Evolutionary conservation across 2,113 vertebrate genomes (phyloP), one percentile per base, ranked within the genome.

Genomic region (Neopipo cinnamomea): DNA sequence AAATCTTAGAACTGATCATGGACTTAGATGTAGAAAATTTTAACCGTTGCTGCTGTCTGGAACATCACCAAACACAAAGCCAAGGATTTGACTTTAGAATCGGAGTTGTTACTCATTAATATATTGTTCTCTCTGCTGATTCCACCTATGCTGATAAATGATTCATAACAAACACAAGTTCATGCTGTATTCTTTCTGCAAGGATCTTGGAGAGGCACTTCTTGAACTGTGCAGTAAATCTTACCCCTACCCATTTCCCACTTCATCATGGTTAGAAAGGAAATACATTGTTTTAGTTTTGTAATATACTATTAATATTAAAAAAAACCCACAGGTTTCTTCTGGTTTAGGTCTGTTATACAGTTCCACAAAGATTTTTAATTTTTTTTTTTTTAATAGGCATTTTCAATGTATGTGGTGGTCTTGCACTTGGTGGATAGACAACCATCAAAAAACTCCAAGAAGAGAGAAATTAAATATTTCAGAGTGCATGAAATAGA

Each of bases 131-230:
- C 24, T 71, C 18, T 93, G 14, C 39, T 56, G 39, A 9, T 77
- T 84, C 22, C 44, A 80, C 16, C 15, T 65, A 10, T 10, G 16
- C 10, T 63, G 21, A 83, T 33, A 61, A 91, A 76, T 27, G 3
- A 47, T 68, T 74, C 10, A 18, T 58, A 66, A 22, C 5, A 83
- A 83, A 59, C 22, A 67, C 1, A 47, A 80, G 14, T 61, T 93
- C 0, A 0, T 4, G 4, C 9, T 61, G 35, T 42, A 33, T 23
- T 44, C 41, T 53, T 8, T 14, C n/a, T 52, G 19, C 31, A 73
- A 68, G 5, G 23, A 61, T 52, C 65, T 73, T 89, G 19, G 21
- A 74, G 53, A 65, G 18, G 8, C 3, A 56, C 10, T 72, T 89
- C 72, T 41, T 89, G 24, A 87, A 53, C 24, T n/a, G n/a, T 23